Evolutionary conservation across 2,113 vertebrate species (phyloP), one percentile per base, ranked within the genome.

Genomic region (Microtus ochrogaster): DNA sequence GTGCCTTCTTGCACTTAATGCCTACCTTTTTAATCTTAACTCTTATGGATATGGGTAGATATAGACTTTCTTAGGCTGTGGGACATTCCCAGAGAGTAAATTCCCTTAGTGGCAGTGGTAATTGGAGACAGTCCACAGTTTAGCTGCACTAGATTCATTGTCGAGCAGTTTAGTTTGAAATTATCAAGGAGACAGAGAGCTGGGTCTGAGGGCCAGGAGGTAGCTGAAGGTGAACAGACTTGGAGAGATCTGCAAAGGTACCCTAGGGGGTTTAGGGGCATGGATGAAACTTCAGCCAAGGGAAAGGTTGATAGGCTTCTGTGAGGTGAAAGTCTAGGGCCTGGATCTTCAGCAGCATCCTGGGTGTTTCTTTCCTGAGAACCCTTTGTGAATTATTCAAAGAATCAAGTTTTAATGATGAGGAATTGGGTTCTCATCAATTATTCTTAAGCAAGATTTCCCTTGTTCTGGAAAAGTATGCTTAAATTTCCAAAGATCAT

Each of bases 321-420:
- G 12, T 52, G 47, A n/a, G 22, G 21, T 24, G 58, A 47, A 28
- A 19, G 74, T 3, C 70, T 22, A 5, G 78, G 65, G 0, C 61
- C 73, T 83, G 13, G 68, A 85, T 73, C n/a, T 49, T 79, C 33
- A 78, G 19, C 52, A 47, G 36, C 78, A 97, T 97, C 21, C 33
- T 55, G 24, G 24, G 19, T 65, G 17, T 58, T 88, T 96, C n/a
- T 90, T 96, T 92, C 41, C 21, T 77, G 41, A 65, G 9, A 7
- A 44, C 72, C 44, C 52, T 95, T 83, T 91, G 63, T 95, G 55
- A 30, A 63, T 96, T 89, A 65, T 77, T 92, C 36, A 90, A 89
- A 91, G 61, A 78, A 91, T 97, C 86, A 83, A 68, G 93, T 92
- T 95, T 96, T 96, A 96, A 91, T 90, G 90, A 88, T 63, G 58